Percentiles rank a stretch among this genome's conserved stretches.
These are phyloP conservation scores for Drosophila antonietae DNA, from an alignment of 2,888 invertebrate genomes.

Conservation along the genomic window DNA sequence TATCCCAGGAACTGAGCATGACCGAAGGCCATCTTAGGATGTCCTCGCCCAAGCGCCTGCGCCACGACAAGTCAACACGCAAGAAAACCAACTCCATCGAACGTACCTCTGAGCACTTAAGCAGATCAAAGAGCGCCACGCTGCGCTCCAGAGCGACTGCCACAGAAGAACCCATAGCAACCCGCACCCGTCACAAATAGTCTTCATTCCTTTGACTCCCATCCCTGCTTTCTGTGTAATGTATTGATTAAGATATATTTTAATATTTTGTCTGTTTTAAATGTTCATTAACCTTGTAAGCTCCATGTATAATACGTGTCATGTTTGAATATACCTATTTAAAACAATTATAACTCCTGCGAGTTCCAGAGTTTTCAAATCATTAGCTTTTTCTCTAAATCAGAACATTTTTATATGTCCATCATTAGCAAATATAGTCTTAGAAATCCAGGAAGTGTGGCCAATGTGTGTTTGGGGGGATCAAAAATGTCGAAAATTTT, in stretches of 20 bases:
- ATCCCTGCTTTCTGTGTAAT: constrained; percentile 20
- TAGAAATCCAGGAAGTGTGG: too few species aligned
- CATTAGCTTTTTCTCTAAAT: too few species aligned
- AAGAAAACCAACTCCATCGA: constrained; percentile 12
- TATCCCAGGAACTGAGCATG: constrained; percentile 73
- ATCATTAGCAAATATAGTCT: too few species aligned
- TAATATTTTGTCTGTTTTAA: constrained; percentile 18
- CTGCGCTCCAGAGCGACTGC: constrained; percentile 5
- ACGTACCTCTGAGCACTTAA: neutral
- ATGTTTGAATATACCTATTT: constrained; percentile 35
- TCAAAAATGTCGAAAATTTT: neutral
- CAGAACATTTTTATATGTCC: too few species aligned
- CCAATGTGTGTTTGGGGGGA: too few species aligned
- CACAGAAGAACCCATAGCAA: constrained; percentile 3
- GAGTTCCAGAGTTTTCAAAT: neutral
- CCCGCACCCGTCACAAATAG: constrained; percentile 33
- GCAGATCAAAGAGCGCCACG: constrained; percentile 7
- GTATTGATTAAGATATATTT: constrained; percentile 22
- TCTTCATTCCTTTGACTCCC: neutral
- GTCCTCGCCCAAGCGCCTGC: constrained; percentile 62
- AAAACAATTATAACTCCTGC: neutral
- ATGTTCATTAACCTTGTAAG: constrained; percentile 41
- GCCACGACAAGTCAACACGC: constrained; percentile 24
- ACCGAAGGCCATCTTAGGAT: constrained; percentile 48
- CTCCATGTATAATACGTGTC: constrained; percentile 36